phyloP scores from a whole-genome alignment of 2,888 invertebrate species.

The Synanthedon vespiformis region DNA sequence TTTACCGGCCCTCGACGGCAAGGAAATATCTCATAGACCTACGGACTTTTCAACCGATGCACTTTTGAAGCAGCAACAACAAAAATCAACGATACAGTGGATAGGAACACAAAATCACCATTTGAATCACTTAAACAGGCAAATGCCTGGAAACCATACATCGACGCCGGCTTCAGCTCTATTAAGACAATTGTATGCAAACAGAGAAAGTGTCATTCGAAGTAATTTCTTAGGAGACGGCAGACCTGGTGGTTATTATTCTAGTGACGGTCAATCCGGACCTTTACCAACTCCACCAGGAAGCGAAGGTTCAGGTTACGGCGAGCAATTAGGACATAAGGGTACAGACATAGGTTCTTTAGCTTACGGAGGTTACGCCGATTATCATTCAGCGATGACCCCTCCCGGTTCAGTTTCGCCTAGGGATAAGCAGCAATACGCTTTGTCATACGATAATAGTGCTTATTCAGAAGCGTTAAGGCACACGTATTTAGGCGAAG shows the following conservation, averaged over 20 bases:
- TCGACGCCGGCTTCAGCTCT: slow-evolving; percentile 90
- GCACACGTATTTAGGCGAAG: slow-evolving; percentile 63
- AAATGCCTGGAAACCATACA: slow-evolving; percentile 65
- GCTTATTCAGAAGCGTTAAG: slow-evolving; percentile 77
- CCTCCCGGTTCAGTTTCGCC: slow-evolving; percentile 98
- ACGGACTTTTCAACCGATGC: slow-evolving; percentile 92
- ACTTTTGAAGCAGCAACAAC: slow-evolving; percentile 82
- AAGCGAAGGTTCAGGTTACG: slow-evolving; percentile 82
- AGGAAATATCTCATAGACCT: slow-evolving; percentile 74
- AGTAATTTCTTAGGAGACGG: slow-evolving; percentile 78
- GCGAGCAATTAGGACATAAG: slow-evolving; percentile 72
- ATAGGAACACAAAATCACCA: slow-evolving; percentile 84
- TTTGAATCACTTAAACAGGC: slow-evolving; percentile 73
- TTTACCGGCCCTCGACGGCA: slow-evolving; percentile 74
- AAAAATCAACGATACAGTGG: slow-evolving; percentile 90
- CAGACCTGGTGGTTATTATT: slow-evolving; percentile 57
- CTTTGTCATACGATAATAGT: slow-evolving; percentile 61
- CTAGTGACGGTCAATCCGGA: slow-evolving; percentile 75
- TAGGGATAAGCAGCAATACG: slow-evolving; percentile 81
- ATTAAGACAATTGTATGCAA: slow-evolving; percentile 90
- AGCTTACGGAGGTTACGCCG: slow-evolving; percentile 74
- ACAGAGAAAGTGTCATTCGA: slow-evolving; percentile 93
- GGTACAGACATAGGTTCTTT: slow-evolving; percentile 72
- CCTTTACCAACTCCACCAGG: slow-evolving; percentile 92
- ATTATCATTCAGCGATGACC: slow-evolving; percentile 95